Conservation (phyloP, 1,140 invertebrate species). For the Drosophila eugracilis region DNA sequence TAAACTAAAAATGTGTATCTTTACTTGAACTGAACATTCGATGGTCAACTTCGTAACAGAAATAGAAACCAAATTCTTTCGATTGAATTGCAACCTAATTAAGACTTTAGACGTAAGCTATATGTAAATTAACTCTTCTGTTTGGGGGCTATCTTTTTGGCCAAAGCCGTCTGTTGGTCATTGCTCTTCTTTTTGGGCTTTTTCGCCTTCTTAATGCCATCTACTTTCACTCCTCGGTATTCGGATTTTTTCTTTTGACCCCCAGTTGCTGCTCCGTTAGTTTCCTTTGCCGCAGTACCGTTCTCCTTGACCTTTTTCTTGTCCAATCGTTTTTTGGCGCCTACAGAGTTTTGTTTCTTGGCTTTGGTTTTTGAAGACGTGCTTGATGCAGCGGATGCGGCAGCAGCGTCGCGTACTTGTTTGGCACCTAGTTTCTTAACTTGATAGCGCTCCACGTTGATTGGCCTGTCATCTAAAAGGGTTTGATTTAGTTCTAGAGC, state of each 20-base stretch:
- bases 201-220: conserved; percentile 68
- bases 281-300: conserved; percentile 18
- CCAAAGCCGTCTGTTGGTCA: conserved; percentile 53
- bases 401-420: conserved; percentile 53
- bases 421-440: conserved; percentile 77
- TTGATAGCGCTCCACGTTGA: conserved; percentile 76
- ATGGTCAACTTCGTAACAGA: conserved; percentile 13
- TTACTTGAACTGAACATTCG: background rate
- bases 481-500: conserved; percentile 79
- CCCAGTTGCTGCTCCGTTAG: background rate
- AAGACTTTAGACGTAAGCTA: conserved; percentile 8
- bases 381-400: conserved; percentile 20
- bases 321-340: conserved; percentile 59
- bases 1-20: too few species aligned
- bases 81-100: conserved; percentile 25
- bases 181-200: conserved; percentile 70
- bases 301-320: conserved; percentile 56
- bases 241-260: conserved; percentile 71
- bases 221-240: conserved; percentile 73
- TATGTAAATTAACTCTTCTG: conserved; percentile 25
- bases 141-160: conserved; percentile 82
- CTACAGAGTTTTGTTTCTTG: conserved; percentile 38
- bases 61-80: background rate
- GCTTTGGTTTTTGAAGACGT: conserved; percentile 38
- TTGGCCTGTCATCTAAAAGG: conserved; percentile 75